Conservation (phyloP, 37 sponge, comb jelly and placozoan genomes). For the Petrosia ficiformis region DNA sequence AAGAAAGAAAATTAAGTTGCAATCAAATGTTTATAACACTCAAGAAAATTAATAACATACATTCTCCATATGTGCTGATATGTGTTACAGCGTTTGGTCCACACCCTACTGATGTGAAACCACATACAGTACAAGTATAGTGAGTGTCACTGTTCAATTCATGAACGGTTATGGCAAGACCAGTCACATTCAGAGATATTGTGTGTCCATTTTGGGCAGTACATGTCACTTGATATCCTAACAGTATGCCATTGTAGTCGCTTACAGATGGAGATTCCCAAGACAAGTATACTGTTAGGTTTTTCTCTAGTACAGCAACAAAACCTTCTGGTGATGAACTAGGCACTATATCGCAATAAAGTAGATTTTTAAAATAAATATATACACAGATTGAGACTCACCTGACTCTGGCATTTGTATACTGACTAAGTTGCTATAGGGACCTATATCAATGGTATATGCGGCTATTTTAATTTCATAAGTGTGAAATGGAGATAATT, state of each 20-base stretch:
- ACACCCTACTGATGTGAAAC: slow-evolving; percentile 5
- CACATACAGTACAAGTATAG: slow-evolving; percentile 3
- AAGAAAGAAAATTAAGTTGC: background rate
- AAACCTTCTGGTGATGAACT: background rate
- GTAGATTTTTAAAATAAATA: background rate
- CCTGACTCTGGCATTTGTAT: slow-evolving; percentile 24
- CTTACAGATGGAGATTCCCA: background rate
- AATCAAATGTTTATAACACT: background rate
- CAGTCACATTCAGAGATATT: background rate
- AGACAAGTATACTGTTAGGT: background rate
- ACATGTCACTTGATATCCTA: background rate
- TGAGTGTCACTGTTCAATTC: slow-evolving; percentile 2
- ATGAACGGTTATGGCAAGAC: background rate
- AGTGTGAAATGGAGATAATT: slow-evolving; percentile 5
- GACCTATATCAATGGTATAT: background rate
- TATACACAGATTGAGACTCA: background rate
- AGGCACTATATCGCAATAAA: background rate
- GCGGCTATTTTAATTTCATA: slow-evolving; percentile 15
- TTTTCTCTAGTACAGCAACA: background rate
- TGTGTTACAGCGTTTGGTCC: background rate
- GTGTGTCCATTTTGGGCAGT: background rate
- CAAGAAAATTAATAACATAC: background rate
- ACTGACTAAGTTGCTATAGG: background rate
- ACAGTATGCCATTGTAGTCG: background rate
- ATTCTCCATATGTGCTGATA: background rate